A percentile compares a stretch with the other conserved stretches of the same genome.
Evolutionary conservation across 2,113 vertebrate genomes (phyloP).

Genomic region (Cichladusa arquata): DNA sequence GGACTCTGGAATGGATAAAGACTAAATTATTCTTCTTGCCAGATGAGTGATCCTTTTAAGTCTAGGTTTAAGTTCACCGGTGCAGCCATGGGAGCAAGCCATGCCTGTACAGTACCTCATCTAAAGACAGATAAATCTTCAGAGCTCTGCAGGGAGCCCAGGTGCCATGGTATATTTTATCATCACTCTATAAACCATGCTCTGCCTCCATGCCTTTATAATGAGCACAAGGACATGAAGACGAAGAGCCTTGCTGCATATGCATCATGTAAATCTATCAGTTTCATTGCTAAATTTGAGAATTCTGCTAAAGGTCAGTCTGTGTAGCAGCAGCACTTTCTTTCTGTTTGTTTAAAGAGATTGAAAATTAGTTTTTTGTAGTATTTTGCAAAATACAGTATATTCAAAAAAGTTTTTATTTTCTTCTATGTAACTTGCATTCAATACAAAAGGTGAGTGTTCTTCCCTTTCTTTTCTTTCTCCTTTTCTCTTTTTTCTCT

Average conservation of each 20-base stretch:
- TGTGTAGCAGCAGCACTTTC: not conserved
- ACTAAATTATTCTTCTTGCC: conserved; percentile 40
- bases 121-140: conserved; percentile 69
- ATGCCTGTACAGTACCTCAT: conserved; percentile 40
- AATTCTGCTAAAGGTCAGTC: conserved; percentile 45
- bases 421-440: not conserved
- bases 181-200: conserved; percentile 67
- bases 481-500: not conserved
- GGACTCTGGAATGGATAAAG: not conserved
- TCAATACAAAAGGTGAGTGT: not conserved
- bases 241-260: conserved; percentile 41
- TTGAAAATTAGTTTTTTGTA: not conserved
- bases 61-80: conserved; percentile 47
- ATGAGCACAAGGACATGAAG: conserved; percentile 66
- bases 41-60: conserved; percentile 66
- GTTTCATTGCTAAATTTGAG: conserved; percentile 66
- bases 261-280: conserved; percentile 68
- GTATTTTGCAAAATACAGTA: not conserved
- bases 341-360: conserved; percentile 2
- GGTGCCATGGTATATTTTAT: conserved; percentile 68
- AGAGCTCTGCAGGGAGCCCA: conserved; percentile 59
- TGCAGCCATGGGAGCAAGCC: not conserved
- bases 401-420: conserved; percentile 17
- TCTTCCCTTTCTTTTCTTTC: not conserved
- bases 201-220: conserved; percentile 63